Conservation (phyloP, 1,140 invertebrate species). For the Formica exsecta region DNA sequence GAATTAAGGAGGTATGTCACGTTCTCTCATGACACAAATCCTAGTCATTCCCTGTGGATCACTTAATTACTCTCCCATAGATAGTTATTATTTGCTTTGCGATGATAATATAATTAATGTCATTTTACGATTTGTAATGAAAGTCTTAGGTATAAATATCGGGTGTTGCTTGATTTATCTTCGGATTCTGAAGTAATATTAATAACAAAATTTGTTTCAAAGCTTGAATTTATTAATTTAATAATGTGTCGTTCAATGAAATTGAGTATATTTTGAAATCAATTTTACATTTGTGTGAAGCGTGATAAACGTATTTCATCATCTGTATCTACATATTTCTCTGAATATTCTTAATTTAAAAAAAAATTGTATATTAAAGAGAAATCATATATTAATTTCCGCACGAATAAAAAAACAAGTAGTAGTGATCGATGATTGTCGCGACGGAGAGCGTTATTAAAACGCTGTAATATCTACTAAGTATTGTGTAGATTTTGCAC, state of each 20-base stretch:
- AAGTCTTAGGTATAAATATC: background rate
- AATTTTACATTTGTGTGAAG: background rate
- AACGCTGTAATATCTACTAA: no score
- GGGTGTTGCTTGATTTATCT: background rate
- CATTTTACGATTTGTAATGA: background rate
- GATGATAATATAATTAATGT: background rate
- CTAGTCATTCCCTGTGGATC: conserved; percentile 9
- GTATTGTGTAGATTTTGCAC: no score
- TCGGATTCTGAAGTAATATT: background rate
- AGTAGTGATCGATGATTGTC: background rate
- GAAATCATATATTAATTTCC: no score
- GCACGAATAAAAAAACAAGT: background rate
- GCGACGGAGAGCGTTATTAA: no score
- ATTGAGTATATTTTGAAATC: background rate
- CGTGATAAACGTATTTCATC: background rate
- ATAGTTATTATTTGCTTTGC: background rate
- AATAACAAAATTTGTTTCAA: background rate
- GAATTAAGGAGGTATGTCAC: conserved; percentile 54
- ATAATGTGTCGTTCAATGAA: background rate
- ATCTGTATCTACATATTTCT: background rate
- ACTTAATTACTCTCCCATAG: background rate
- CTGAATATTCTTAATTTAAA: background rate
- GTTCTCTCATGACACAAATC: conserved; percentile 28
- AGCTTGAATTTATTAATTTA: background rate
- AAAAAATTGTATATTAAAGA: no score